A percentile compares a stretch with the other conserved stretches of the same genome.
These are phyloP conservation scores for Drosophila cardini DNA, from an alignment of 1,140 invertebrate genomes.

Conservation along the genomic window DNA sequence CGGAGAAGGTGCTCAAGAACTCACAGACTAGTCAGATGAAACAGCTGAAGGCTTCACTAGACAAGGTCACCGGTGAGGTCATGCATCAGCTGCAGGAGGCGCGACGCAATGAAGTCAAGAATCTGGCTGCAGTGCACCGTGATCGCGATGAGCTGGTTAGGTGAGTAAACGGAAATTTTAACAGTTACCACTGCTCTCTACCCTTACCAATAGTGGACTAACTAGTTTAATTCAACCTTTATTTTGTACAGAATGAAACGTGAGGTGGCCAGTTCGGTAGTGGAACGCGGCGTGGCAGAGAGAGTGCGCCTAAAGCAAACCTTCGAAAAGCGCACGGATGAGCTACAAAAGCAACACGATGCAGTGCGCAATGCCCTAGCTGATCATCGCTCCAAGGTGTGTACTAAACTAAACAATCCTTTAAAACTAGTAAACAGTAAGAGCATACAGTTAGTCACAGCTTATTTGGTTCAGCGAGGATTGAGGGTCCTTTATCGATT, in stretches of 20 bases:
- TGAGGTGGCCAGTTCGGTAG: constrained; percentile 90
- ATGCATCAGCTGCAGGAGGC: constrained; percentile 93
- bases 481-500: too few species aligned
- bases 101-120: constrained; percentile 94
- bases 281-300: constrained; percentile 93
- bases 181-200: neutral
- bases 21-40: constrained; percentile 93
- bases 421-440: too few species aligned
- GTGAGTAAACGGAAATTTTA: constrained; percentile 71
- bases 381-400: constrained; percentile 90
- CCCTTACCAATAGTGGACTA: too few species aligned
- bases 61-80: constrained; percentile 92
- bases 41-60: constrained; percentile 88
- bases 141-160: constrained; percentile 96
- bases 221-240: too few species aligned
- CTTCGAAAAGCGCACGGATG: constrained; percentile 90
- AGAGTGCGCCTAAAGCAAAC: constrained; percentile 90
- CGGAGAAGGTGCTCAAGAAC: constrained; percentile 91
- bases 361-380: constrained; percentile 89
- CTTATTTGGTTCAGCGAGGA: too few species aligned
- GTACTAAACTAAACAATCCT: too few species aligned
- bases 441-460: too few species aligned
- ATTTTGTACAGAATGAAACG: constrained; percentile 87
- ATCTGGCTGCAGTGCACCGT: constrained; percentile 90
- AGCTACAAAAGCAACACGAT: constrained; percentile 91